A percentile compares a stretch with the other conserved stretches of the same genome.
Evolutionary conservation across 2,888 invertebrate species (phyloP).

Genomic region (Melikaiella ostensackeni): DNA sequence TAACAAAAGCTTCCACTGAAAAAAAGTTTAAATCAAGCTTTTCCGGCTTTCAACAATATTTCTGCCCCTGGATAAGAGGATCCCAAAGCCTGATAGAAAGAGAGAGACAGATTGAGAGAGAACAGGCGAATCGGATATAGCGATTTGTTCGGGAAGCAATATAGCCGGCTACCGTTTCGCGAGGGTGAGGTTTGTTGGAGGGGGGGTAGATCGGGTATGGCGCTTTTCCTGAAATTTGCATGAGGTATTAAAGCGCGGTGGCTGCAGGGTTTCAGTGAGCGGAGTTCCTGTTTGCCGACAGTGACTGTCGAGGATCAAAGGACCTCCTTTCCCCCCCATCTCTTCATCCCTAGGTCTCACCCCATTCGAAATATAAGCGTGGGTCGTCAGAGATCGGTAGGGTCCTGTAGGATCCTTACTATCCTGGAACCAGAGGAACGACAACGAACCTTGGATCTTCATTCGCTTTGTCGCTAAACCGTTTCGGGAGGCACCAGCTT

Average conservation of each 20-base stretch:
- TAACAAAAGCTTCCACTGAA: neutral
- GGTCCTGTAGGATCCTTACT: conserved; percentile 40
- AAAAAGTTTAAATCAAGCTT: neutral
- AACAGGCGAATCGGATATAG: conserved; percentile 70
- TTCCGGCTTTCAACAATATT: neutral
- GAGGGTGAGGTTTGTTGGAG: conserved; percentile 54
- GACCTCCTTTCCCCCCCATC: conserved; percentile 62
- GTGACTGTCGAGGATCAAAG: conserved; percentile 76
- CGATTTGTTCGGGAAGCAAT: conserved; percentile 77
- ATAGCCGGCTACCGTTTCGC: conserved; percentile 67
- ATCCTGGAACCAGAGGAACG: conserved; percentile 41
- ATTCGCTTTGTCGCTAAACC: conserved; percentile 49
- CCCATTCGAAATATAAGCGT: conserved; percentile 32
- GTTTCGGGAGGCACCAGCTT: conserved; percentile 47
- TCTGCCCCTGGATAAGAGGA: conserved; percentile 40
- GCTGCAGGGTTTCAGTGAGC: conserved; percentile 68
- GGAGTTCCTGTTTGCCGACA: conserved; percentile 76
- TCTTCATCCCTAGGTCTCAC: conserved; percentile 28
- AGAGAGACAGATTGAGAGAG: conserved; percentile 37
- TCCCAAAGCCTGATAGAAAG: conserved; percentile 4
- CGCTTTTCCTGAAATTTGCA: conserved; percentile 76
- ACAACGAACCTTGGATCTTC: conserved; percentile 47
- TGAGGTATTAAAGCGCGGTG: conserved; percentile 77
- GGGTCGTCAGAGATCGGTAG: conserved; percentile 42
- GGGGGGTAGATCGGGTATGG: conserved; percentile 53